These are phyloP conservation scores for Spialia ferax DNA, from an alignment of 2,888 invertebrate species.

Conservation along the genomic window DNA sequence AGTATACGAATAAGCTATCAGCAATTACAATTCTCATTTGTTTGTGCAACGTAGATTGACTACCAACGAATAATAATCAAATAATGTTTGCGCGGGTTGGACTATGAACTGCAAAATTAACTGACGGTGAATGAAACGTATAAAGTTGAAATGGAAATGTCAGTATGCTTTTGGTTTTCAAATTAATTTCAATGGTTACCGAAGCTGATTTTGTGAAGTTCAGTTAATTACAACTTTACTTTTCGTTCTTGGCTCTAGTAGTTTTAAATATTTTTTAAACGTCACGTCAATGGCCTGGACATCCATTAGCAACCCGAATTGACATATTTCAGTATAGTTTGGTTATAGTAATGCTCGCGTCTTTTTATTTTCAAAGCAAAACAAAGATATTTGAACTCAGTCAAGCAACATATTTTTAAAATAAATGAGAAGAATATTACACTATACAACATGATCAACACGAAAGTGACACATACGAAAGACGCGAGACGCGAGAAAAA, in stretches of 20 bases:
- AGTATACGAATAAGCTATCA: not conserved
- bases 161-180: constrained; percentile 22
- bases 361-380: not conserved
- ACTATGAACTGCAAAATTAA: constrained; percentile 19
- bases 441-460: too few species aligned
- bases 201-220: constrained; percentile 5
- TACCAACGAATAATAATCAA: constrained; percentile 6
- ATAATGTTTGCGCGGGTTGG: constrained; percentile 14
- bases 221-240: not conserved
- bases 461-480: too few species aligned
- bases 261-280: not conserved
- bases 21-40: constrained; percentile 5
- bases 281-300: too few species aligned
- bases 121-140: constrained; percentile 10
- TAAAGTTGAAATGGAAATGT: constrained; percentile 26
- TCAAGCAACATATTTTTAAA: not conserved
- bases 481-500: too few species aligned
- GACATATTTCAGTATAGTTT: too few species aligned
- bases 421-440: too few species aligned
- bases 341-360: not conserved
- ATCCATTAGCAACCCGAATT: too few species aligned
- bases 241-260: not conserved
- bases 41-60: constrained; percentile 1
- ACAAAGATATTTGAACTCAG: too few species aligned
- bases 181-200: constrained; percentile 21